phyloP scores from a whole-genome alignment of 2,888 invertebrate genomes.

The Mylabris sibirica region DNA sequence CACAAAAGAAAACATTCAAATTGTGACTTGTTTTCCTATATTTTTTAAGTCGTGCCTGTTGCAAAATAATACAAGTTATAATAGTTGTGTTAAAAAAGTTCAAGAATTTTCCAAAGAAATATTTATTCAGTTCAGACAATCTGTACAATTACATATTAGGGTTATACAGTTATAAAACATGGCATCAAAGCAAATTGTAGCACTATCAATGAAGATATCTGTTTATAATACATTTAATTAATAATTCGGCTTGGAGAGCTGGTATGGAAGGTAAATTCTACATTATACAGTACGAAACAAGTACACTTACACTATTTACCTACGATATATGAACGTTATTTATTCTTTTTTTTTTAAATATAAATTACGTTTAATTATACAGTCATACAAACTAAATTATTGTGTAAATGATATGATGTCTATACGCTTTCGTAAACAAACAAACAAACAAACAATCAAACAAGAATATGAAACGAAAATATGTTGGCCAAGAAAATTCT shows the following conservation, averaged over 20 bases:
- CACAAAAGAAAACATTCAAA: not conserved
- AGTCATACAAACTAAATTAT: slow-evolving; percentile 45
- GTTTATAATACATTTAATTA: slow-evolving; percentile 57
- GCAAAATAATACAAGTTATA: too few relatives aligned
- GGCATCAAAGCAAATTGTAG: slow-evolving; percentile 61
- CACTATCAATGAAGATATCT: slow-evolving; percentile 57
- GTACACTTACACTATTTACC: slow-evolving; percentile 53
- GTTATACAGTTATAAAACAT: slow-evolving; percentile 63
- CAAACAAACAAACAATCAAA: slow-evolving; percentile 20
- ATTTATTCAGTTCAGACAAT: slow-evolving; percentile 65
- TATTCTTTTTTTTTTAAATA: slow-evolving; percentile 17
- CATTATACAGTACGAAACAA: slow-evolving; percentile 57
- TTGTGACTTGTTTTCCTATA: too few relatives aligned
- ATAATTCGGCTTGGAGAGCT: slow-evolving; percentile 59
- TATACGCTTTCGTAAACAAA: slow-evolving; percentile 23
- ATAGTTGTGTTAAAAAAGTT: not conserved
- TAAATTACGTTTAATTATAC: slow-evolving; percentile 47
- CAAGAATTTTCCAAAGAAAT: slow-evolving; percentile 61
- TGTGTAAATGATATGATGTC: slow-evolving; percentile 43
- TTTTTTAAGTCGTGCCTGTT: too few relatives aligned
- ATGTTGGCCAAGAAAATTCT: slow-evolving; percentile 3
- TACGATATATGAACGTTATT: slow-evolving; percentile 52
- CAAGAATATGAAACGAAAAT: not conserved
- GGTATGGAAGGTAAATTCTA: slow-evolving; percentile 51
- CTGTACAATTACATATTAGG: slow-evolving; percentile 62